These are phyloP conservation scores for Drosophila eohydei DNA, from an alignment of 2,888 invertebrate species.

Conservation along the genomic window DNA sequence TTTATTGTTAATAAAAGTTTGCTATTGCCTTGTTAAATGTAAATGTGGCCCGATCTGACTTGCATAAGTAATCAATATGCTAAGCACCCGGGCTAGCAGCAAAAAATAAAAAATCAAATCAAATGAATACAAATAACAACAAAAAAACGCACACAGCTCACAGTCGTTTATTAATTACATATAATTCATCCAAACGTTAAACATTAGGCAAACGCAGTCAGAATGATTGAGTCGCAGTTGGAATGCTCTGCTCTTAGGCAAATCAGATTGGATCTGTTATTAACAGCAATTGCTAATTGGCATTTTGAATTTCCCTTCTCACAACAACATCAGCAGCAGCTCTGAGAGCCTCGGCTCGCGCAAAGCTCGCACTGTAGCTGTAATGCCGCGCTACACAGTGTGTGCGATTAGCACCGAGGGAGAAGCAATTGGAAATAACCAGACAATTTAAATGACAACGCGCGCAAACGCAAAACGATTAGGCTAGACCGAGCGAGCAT, in stretches of 20 bases:
- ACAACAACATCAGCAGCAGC: background rate
- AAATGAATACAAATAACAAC: slow-evolving; percentile 21
- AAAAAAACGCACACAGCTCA: slow-evolving; percentile 21
- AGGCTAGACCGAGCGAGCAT: slow-evolving; percentile 7
- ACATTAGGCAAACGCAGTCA: background rate
- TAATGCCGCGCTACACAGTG: slow-evolving; percentile 11
- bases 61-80: slow-evolving; percentile 69
- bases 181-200: slow-evolving; percentile 50
- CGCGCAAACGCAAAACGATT: slow-evolving; percentile 76
- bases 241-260: slow-evolving; percentile 29
- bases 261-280: background rate
- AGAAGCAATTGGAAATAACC: slow-evolving; percentile 34
- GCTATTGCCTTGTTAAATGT: slow-evolving; percentile 65
- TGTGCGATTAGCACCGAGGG: slow-evolving; percentile 20
- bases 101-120: slow-evolving; percentile 14
- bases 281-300: background rate
- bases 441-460: slow-evolving; percentile 63
- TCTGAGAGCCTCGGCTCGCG: background rate
- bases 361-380: slow-evolving; percentile 23
- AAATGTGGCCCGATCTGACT: slow-evolving; percentile 58
- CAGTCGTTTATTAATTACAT: slow-evolving; percentile 59
- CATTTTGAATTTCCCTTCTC: background rate
- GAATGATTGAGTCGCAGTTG: slow-evolving; percentile 4
- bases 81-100: slow-evolving; percentile 35
- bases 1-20: slow-evolving; percentile 75